Base-by-base conservation (phyloP, 2,797 vertebrate species). In the Trachops cirrhosus region DNA sequence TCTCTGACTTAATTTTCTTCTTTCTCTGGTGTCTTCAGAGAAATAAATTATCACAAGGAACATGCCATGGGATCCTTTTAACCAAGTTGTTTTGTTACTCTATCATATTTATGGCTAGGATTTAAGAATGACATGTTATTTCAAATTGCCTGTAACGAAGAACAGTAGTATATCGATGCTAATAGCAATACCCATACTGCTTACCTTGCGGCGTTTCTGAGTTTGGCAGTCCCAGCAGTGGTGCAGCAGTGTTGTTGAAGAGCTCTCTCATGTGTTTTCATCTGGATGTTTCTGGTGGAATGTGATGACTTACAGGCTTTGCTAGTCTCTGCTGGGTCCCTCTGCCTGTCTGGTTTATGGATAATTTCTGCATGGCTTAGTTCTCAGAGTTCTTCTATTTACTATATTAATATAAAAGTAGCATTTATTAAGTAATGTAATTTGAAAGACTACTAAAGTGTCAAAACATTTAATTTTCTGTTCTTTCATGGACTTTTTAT, bases 221-320 rank as follows among this genome's bases (percentile, higher is more conserved):
- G 93, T 89, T 86, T 93, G 48, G 97, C 89, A 86, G 57, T 94
- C 89, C 92, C 34, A 91, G 97, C 77, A 77, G 84, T 62, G 92
- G 92, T 83, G 59, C 8, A 41, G 87, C 48, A 95, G 21, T 16
- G 48, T 48, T 91, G 95, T 64, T 54, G 62, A 93, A 97, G 82
- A 85, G 92, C 96, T 91, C 94, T 98, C 95, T 96, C 93, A 74
- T 70, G 68, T 97, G 92, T 96, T 87, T 95, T 98, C 78, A 83
- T 70, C 87, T 97, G 89, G 97, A 91, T 85, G 44, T 96, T 98
- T 98, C 98, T 97, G 97, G 73, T 97, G 98, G 97, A 98, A 98
- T 98, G 98, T 98, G 98, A 98, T 97, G 98, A 98, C 96, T 48
- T 95, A 71, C 44, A 95, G 94, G 48, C 84, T 97, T 97, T 97